Base-by-base conservation (phyloP, 2,113 vertebrate genomes). In the Tympanuchus pallidicinctus region DNA sequence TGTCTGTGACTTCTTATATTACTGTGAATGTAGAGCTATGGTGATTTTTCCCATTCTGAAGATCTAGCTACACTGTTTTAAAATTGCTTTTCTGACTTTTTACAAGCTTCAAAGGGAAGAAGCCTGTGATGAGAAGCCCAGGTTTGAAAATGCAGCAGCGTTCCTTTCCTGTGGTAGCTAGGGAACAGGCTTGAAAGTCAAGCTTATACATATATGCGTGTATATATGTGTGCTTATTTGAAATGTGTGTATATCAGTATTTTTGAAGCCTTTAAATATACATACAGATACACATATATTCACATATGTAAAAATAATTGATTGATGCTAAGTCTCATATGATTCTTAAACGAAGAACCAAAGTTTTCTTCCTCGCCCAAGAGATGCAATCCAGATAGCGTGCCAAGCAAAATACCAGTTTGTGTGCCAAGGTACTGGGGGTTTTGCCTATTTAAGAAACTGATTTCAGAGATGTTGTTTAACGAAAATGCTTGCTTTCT, bases 401-500 rank as follows among this genome's bases (percentile, higher is more conserved):
- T 84, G 90, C 88, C 91, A 95, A 93, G 73, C 45, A 86, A 88
- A 91, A 88, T 74, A 69, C 30, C 76, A 43, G 16, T 65, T 84
- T 86, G 28, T 54, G 21, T 94, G 88, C 90, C 94, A 92, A 91
- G 59, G 57, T 81, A 57, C 22, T 78, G 73, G 47, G 77, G 70
- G 25, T 90, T 77, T 71, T 78, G 65, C 52, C 6, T 10, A 9
- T 94, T 82, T 65, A 7, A 86, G 79, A 73, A 83, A 92, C 47
- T 88, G 40, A 64, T 91, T 95, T 90, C 69, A 54, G 86, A 94
- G 93, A 84, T 90, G 88, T 61, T 92, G 66, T 94, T 94, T 95
- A 90, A 93, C 61, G 83, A 92, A 94, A 94, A 78, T 65, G 47
- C 90, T 94, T 93, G 71, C 88, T 95, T 96, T 86, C 86, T 87